Evolutionary conservation across 1,140 invertebrate genomes (phyloP).

Genomic region (Sinella curviseta): DNA sequence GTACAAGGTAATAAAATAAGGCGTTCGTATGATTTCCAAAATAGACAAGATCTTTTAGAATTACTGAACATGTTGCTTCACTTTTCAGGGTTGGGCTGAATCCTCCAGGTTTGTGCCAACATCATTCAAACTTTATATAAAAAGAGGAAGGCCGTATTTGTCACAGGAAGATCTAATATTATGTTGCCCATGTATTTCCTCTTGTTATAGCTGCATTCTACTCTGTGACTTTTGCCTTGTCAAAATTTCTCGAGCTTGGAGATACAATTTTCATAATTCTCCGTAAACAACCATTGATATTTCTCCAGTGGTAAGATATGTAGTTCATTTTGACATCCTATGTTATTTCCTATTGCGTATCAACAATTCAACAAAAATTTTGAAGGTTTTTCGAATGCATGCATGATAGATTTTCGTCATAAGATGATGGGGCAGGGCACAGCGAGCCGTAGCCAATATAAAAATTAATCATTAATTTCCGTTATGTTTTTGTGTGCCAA

Average conservation of each 20-base stretch:
- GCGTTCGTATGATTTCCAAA: too few species aligned
- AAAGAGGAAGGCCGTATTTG: too few species aligned
- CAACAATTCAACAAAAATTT: neutral
- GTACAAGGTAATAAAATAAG: conserved; percentile 27
- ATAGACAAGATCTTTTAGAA: too few species aligned
- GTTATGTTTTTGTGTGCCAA: neutral
- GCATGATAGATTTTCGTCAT: too few species aligned
- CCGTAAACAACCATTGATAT: conserved; percentile 37
- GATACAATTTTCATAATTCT: conserved; percentile 41
- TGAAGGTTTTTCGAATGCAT: neutral
- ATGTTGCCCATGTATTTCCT: neutral
- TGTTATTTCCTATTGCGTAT: too few species aligned
- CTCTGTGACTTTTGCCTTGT: conserved; percentile 27
- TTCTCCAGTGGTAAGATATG: conserved; percentile 37
- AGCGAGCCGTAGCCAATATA: neutral
- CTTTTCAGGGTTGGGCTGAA: neutral
- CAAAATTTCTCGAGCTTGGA: conserved; percentile 39
- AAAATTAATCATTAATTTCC: neutral
- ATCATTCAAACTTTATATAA: too few species aligned
- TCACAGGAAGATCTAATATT: neutral
- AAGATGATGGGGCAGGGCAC: too few species aligned
- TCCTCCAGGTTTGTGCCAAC: neutral
- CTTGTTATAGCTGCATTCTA: conserved; percentile 27
- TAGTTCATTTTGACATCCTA: too few species aligned
- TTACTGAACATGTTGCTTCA: neutral